Evolutionary conservation across 2,113 vertebrate species (phyloP).

Genomic region (Phylloscopus trochiloides): DNA sequence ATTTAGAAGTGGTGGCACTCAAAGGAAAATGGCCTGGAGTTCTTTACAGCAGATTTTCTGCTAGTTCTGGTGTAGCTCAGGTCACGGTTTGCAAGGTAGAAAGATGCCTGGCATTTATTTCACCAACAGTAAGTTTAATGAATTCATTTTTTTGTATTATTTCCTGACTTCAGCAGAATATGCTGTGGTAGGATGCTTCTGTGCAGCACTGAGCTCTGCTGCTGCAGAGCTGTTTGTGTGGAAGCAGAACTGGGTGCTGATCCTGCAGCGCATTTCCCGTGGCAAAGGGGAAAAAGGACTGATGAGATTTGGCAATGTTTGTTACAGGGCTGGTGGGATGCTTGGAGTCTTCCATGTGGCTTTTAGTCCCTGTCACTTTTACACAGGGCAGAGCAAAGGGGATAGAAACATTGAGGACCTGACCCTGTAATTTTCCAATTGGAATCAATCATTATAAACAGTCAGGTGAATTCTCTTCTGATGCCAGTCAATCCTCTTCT

Average conservation of each 20-base stretch:
- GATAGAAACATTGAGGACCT: not conserved
- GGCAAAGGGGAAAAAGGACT: not conserved
- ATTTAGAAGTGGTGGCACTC: not conserved
- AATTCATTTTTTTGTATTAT: not conserved
- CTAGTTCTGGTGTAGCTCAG: not conserved
- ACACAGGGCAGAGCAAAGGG: not conserved
- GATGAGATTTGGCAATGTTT: not conserved
- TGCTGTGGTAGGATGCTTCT: not conserved
- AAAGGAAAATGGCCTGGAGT: not conserved
- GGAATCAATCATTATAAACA: not conserved
- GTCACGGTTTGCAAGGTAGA: not conserved
- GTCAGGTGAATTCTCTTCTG: not conserved
- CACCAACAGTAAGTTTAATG: not conserved
- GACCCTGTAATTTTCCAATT: not conserved
- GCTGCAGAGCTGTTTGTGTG: not conserved
- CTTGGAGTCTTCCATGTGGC: not conserved
- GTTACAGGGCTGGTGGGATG: not conserved
- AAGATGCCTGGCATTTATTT: not conserved
- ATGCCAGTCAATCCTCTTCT: not conserved
- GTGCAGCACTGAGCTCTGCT: not conserved
- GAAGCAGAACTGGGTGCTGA: not conserved
- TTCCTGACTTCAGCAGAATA: not conserved
- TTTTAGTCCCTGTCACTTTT: not conserved
- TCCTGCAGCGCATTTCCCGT: not conserved
- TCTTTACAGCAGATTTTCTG: not conserved